These are phyloP conservation scores for Aegithalos caudatus DNA, from an alignment of 2,113 vertebrate genomes.

Conservation along the genomic window DNA sequence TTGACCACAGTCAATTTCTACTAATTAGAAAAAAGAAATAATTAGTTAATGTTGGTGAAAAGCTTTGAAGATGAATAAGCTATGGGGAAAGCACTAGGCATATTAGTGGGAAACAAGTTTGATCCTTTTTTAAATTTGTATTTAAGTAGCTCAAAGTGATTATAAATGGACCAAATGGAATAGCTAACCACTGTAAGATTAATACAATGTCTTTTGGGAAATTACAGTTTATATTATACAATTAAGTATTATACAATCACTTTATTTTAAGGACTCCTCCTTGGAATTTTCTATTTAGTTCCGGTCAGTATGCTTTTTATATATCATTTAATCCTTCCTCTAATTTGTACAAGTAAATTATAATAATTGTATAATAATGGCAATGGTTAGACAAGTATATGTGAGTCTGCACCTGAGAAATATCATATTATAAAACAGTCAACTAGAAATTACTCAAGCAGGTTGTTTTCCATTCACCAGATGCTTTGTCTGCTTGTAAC, in stretches of 20 bases:
- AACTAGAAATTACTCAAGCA: not conserved
- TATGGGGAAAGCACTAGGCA: not conserved
- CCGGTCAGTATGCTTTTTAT: conserved; percentile 21
- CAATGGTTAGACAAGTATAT: not conserved
- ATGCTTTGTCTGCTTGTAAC: not conserved
- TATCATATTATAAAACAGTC: not conserved
- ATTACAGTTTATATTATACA: conserved; percentile 28
- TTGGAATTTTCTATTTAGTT: conserved; percentile 44
- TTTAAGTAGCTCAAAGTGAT: conserved; percentile 51
- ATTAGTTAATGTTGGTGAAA: conserved; percentile 63
- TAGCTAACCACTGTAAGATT: not conserved
- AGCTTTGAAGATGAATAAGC: conserved; percentile 57
- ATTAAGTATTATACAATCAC: not conserved
- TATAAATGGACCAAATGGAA: conserved; percentile 40
- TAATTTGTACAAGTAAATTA: conserved; percentile 54
- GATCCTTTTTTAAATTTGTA: conserved; percentile 38
- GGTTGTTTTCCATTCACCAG: not conserved
- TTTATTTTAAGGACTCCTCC: conserved; percentile 41
- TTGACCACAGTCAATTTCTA: conserved; percentile 69
- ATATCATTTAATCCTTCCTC: conserved; percentile 40
- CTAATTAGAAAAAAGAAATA: conserved; percentile 69
- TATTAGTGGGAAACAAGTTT: conserved; percentile 35
- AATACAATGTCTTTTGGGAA: conserved; percentile 33
- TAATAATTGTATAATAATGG: conserved; percentile 14
- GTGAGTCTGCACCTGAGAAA: not conserved